Evolutionary conservation across 2,797 vertebrate genomes (phyloP).

Genomic region (Geotrypetes seraphini): DNA sequence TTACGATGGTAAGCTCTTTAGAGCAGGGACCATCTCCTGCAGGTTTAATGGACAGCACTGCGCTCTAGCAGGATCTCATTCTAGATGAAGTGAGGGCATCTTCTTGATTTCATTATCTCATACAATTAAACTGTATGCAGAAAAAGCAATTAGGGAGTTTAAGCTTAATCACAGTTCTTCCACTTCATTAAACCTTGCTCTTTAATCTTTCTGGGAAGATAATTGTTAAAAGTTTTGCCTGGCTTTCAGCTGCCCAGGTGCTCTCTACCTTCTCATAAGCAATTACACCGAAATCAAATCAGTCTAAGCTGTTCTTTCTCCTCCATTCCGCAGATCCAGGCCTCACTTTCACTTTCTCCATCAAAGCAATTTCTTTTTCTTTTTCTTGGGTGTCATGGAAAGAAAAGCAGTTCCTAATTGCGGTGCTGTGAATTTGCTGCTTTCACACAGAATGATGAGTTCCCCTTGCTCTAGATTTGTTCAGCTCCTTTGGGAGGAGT

Average conservation of each 20-base stretch:
- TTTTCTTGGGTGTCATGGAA: too few relatives aligned
- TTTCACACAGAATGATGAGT: conserved; percentile 64
- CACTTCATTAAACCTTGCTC: conserved; percentile 13
- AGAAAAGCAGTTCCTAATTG: conserved; percentile 49
- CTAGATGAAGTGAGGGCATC: conserved; percentile 42
- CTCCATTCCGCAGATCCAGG: too few relatives aligned
- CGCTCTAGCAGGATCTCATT: conserved; percentile 41
- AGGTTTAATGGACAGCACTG: conserved; percentile 43
- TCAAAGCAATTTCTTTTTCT: too few relatives aligned
- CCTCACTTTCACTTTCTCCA: too few relatives aligned
- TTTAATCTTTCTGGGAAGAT: conserved; percentile 7
- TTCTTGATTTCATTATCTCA: conserved; percentile 43
- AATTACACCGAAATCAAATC: too few relatives aligned
- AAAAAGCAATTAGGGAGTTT: conserved; percentile 36
- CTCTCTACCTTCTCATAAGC: conserved; percentile 8
- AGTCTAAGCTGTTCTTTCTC: too few relatives aligned
- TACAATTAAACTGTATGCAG: conserved; percentile 34
- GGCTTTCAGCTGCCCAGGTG: too few relatives aligned
- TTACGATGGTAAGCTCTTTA: too few relatives aligned
- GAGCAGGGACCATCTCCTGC: too few relatives aligned
- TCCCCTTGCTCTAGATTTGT: conserved; percentile 65
- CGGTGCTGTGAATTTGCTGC: conserved; percentile 46
- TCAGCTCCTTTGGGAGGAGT: conserved; percentile 69
- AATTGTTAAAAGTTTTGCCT: conserved; percentile 8
- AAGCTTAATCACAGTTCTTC: conserved; percentile 10